A percentile compares a stretch with the other conserved stretches of the same genome.
These are phyloP conservation scores for Ophion obscuratus DNA, from an alignment of 2,888 invertebrate genomes.

Conservation along the genomic window DNA sequence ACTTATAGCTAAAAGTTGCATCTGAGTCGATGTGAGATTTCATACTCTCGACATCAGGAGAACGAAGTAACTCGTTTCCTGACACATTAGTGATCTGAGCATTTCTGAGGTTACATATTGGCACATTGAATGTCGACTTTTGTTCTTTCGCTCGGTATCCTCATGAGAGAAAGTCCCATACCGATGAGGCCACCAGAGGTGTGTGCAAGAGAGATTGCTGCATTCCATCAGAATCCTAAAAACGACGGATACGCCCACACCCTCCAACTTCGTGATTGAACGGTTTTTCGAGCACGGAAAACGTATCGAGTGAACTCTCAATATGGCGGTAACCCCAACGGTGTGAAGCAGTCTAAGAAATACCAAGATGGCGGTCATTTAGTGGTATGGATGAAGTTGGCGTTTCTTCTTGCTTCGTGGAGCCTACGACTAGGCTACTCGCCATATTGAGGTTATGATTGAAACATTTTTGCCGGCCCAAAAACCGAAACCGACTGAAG, in stretches of 20 bases:
- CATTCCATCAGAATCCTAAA: too few species aligned
- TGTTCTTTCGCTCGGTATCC: too few species aligned
- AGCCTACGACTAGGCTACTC: neutral
- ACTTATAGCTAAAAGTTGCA: constrained; percentile 28
- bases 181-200: too few species aligned
- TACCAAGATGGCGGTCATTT: neutral
- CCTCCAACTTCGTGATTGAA: too few species aligned
- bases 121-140: too few species aligned
- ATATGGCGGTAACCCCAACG: neutral
- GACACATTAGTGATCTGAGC: neutral
- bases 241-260: too few species aligned
- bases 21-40: too few species aligned
- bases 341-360: neutral
- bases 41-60: neutral
- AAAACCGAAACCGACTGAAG: neutral
- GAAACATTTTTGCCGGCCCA: neutral
- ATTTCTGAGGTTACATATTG: neutral
- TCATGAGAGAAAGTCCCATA: too few species aligned
- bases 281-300: too few species aligned
- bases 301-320: too few species aligned
- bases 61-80: neutral
- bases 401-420: neutral
- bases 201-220: too few species aligned
- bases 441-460: neutral
- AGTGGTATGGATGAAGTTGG: neutral